These are phyloP conservation scores for Pluvianellus socialis DNA, from an alignment of 2,113 vertebrate genomes.

Conservation along the genomic window DNA sequence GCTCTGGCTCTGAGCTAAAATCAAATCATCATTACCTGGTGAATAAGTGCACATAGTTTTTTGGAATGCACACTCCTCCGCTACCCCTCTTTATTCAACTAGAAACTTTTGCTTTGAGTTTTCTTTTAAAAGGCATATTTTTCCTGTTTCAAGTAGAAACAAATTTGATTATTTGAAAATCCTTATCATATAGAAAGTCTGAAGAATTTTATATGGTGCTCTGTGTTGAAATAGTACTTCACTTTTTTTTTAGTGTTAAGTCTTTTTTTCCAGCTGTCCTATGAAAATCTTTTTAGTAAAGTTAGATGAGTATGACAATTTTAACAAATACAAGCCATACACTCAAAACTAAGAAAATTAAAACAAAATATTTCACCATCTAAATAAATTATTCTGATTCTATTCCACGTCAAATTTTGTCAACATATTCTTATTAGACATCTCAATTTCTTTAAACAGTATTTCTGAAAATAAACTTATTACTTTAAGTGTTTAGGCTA, in stretches of 20 bases:
- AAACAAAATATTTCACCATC: not conserved
- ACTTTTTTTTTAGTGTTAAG: not conserved
- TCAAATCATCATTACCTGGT: not conserved
- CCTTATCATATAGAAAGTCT: not conserved
- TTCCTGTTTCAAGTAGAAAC: not conserved
- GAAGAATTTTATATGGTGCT: not conserved
- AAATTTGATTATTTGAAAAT: not conserved
- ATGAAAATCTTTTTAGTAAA: not conserved
- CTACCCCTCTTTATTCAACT: not conserved
- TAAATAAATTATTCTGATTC: not conserved
- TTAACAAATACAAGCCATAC: not conserved
- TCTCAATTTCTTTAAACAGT: not conserved
- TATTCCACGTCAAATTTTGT: not conserved
- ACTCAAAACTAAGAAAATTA: not conserved
- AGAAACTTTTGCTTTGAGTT: not conserved
- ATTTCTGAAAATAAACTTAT: not conserved
- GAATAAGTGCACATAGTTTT: not conserved
- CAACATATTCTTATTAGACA: not conserved
- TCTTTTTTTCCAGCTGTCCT: not conserved
- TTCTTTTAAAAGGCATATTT: not conserved
- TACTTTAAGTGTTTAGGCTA: not conserved
- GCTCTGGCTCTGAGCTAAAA: not conserved
- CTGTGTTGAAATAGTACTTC: not conserved
- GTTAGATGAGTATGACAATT: not conserved
- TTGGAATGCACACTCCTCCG: not conserved